Conservation (phyloP, 2,797 vertebrate species). For the Coregonus ussuriensis region DNA sequence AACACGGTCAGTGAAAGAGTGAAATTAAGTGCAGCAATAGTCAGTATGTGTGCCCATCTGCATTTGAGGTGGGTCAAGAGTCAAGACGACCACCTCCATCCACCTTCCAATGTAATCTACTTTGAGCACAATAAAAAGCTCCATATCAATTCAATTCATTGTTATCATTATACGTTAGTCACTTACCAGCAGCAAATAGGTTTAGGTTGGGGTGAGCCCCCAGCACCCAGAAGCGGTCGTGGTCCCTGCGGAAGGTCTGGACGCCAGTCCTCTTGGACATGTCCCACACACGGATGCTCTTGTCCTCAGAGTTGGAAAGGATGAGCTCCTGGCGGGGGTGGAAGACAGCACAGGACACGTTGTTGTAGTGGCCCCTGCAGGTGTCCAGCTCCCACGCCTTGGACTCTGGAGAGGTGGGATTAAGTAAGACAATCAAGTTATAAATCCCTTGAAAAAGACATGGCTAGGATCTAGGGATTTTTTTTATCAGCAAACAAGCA, state of each 20-base stretch:
- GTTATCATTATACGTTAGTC: not conserved
- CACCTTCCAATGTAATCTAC: not conserved
- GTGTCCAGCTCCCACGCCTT: conserved; percentile 98
- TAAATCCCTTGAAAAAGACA: no score
- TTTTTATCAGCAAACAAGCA: no score
- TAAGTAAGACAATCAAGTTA: no score
- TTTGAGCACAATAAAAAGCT: not conserved
- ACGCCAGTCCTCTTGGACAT: conserved; percentile 98
- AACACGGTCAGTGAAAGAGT: no score
- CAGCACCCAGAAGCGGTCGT: conserved; percentile 97
- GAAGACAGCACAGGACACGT: conserved; percentile 95
- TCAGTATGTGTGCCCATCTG: not conserved
- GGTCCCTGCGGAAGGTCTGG: conserved; percentile 94
- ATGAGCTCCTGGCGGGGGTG: conserved; percentile 97
- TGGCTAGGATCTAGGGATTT: no score
- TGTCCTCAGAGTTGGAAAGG: conserved; percentile 97
- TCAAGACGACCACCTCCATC: not conserved
- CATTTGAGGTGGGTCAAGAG: not conserved
- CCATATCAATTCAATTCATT: not conserved
- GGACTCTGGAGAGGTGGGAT: conserved; percentile 76
- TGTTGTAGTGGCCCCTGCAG: conserved; percentile 97
- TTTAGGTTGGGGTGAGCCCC: conserved; percentile 97
- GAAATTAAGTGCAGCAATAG: not conserved
- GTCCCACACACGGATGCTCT: conserved; percentile 97
- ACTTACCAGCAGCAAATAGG: conserved; percentile 92